phyloP scores from a whole-genome alignment of 2,113 vertebrate species.

The Hippocampus guttulatus region DNA sequence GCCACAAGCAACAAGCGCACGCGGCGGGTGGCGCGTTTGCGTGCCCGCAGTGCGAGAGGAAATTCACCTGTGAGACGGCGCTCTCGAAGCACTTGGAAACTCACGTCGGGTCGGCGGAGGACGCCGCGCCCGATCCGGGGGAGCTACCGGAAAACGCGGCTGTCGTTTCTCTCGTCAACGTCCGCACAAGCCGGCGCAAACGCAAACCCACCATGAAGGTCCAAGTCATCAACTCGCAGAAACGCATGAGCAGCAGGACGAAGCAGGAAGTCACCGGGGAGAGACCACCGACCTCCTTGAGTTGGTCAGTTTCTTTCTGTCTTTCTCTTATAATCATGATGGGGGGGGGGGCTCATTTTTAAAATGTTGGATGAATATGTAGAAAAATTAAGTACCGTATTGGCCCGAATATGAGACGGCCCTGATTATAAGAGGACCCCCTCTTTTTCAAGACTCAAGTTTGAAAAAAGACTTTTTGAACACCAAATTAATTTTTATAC shows the following conservation, averaged over 20 bases:
- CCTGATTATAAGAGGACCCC: too few relatives aligned
- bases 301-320: constrained; percentile 34
- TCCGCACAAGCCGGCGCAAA: constrained; percentile 59
- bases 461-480: too few relatives aligned
- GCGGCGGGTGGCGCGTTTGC: background rate
- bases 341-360: background rate
- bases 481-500: too few relatives aligned
- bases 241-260: constrained; percentile 21
- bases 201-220: constrained; percentile 63
- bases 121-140: background rate
- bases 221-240: constrained; percentile 58
- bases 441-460: too few relatives aligned
- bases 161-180: constrained; percentile 10
- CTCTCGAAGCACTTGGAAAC: constrained; percentile 49
- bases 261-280: background rate
- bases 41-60: constrained; percentile 30
- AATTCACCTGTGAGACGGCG: constrained; percentile 43
- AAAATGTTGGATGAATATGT: background rate
- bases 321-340: background rate
- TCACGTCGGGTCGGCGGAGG: constrained; percentile 33
- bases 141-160: background rate
- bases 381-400: too few relatives aligned
- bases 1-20: constrained; percentile 45
- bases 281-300: constrained; percentile 9
- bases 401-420: too few relatives aligned